phyloP scores from a whole-genome alignment of 2,113 vertebrate genomes.

The Heteronetta atricapilla region DNA sequence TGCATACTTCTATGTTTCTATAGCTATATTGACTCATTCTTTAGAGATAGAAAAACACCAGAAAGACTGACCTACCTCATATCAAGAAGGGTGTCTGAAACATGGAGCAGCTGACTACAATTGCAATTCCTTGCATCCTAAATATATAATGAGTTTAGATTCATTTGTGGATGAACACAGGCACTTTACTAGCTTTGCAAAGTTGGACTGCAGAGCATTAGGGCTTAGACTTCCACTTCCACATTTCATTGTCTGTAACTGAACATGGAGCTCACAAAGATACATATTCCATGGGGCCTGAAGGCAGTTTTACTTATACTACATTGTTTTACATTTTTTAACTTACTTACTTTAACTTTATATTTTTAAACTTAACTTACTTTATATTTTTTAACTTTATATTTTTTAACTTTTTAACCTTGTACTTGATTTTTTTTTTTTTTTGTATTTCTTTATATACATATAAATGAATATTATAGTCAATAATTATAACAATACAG shows the following conservation, averaged over 20 bases:
- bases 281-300: not conserved
- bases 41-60: not conserved
- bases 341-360: too few relatives aligned
- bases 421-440: not conserved
- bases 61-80: not conserved
- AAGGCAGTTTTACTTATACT: not conserved
- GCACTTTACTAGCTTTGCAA: not conserved
- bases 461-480: not conserved
- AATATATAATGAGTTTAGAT: not conserved
- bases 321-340: not conserved
- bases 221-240: not conserved
- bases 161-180: not conserved
- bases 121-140: not conserved
- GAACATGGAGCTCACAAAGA: not conserved
- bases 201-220: rapidly evolving
- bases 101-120: rapidly evolving
- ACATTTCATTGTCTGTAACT: not conserved
- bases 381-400: not conserved
- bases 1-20: not conserved
- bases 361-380: too few relatives aligned
- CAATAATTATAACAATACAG: not conserved
- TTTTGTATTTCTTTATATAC: not conserved
- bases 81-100: not conserved
- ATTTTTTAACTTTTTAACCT: not conserved
- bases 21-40: not conserved